Conservation (phyloP, 1,140 invertebrate genomes). For the Drosophila nannoptera region DNA sequence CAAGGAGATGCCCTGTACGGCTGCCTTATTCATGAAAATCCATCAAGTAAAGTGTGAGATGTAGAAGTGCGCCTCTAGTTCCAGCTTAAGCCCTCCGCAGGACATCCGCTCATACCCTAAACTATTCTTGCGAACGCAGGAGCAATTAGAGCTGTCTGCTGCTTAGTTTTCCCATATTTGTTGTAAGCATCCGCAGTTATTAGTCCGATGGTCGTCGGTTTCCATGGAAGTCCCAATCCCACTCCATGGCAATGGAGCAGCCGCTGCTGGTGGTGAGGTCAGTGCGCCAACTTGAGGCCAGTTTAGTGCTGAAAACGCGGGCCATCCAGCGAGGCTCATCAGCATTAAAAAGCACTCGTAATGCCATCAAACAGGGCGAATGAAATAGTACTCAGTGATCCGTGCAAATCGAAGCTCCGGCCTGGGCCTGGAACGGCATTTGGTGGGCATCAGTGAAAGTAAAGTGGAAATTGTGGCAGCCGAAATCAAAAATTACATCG, state of each 20-base stretch:
- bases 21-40: neutral
- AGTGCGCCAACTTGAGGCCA: conserved; percentile 8
- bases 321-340: conserved; percentile 6
- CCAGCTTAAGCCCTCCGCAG: no score
- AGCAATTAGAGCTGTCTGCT: no score
- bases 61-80: neutral
- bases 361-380: conserved; percentile 14
- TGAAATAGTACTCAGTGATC: conserved; percentile 35
- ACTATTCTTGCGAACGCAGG: neutral
- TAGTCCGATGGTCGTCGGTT: neutral
- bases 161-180: no score
- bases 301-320: neutral
- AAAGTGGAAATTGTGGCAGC: conserved; percentile 44
- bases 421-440: neutral
- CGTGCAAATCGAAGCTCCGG: conserved; percentile 31
- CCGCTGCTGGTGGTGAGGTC: neutral
- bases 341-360: conserved; percentile 22
- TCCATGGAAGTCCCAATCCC: neutral
- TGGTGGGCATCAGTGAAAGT: conserved; percentile 58
- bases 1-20: neutral
- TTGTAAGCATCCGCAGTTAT: no score
- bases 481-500: conserved; percentile 40
- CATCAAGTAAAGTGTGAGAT: neutral
- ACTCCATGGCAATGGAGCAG: neutral
- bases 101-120: no score